A percentile compares a stretch with the other conserved stretches of the same genome.
These are phyloP conservation scores for Ptychobarbus kaznakovi DNA, from an alignment of 2,797 vertebrate species.

Conservation along the genomic window DNA sequence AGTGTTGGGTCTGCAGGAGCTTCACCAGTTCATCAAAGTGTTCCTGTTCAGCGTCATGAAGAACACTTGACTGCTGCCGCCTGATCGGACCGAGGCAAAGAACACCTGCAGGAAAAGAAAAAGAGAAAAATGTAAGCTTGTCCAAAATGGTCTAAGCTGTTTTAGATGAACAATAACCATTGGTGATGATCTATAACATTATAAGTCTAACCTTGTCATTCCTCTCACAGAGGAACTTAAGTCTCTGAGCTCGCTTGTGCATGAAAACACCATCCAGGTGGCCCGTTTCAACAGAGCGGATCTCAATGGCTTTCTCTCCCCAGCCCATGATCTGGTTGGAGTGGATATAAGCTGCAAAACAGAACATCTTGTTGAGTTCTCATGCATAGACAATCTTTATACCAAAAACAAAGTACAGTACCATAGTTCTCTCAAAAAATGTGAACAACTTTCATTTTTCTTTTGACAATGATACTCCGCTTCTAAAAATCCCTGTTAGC, in stretches of 20 bases:
- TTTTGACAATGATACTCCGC: not conserved
- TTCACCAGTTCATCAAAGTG: constrained; percentile 99
- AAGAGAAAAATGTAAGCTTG: not conserved
- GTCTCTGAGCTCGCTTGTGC: constrained; percentile 91
- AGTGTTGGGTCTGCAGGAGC: constrained; percentile 62
- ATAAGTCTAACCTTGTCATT: constrained; percentile 86
- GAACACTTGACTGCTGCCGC: constrained; percentile 98
- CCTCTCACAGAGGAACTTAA: constrained; percentile 92
- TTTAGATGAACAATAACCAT: not conserved
- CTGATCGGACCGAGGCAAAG: constrained; percentile 97
- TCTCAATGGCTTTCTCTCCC: constrained; percentile 93
- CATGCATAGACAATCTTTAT: not conserved
- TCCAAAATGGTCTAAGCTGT: not conserved
- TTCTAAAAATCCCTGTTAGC: not conserved
- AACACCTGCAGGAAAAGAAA: constrained; percentile 83
- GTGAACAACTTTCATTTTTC: not conserved
- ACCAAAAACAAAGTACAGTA: not conserved
- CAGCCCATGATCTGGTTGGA: constrained; percentile 94
- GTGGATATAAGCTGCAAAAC: constrained; percentile 87
- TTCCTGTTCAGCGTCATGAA: constrained; percentile 99
- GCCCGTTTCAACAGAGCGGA: constrained; percentile 90
- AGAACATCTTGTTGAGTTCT: not conserved
- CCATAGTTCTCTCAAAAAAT: not conserved
- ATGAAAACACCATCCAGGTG: constrained; percentile 93
- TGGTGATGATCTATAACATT: not conserved